phyloP scores from a whole-genome alignment of 2,888 invertebrate species.

The Cremastinae sp. region DNA sequence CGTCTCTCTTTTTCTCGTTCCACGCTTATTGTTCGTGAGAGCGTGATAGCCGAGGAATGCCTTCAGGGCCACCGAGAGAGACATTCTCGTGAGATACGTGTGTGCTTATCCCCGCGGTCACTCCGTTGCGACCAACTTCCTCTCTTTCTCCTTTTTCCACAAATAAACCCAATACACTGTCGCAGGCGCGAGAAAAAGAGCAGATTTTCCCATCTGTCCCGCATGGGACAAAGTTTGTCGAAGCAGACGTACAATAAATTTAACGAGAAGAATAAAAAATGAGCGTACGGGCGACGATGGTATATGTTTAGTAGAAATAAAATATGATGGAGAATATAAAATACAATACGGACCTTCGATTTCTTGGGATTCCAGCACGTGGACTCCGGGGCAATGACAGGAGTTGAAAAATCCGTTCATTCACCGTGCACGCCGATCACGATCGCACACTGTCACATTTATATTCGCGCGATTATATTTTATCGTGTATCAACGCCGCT shows the following conservation, averaged over 20 bases:
- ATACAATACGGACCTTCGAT: conserved; percentile 38
- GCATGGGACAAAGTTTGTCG: too few species aligned
- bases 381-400: conserved; percentile 45
- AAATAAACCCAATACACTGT: neutral
- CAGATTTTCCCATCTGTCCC: too few species aligned
- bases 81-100: conserved; percentile 34
- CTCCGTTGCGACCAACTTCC: conserved; percentile 19
- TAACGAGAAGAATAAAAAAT: too few species aligned
- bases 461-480: neutral
- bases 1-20: conserved; percentile 19
- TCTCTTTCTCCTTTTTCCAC: neutral
- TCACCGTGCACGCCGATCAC: conserved; percentile 40
- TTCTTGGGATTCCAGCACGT: conserved; percentile 44
- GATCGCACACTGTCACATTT: conserved; percentile 26
- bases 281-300: too few species aligned
- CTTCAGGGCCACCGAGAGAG: conserved; percentile 53
- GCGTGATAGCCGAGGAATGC: conserved; percentile 57
- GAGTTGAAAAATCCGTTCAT: conserved; percentile 53
- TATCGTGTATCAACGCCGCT: conserved; percentile 1
- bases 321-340: neutral
- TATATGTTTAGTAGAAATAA: too few species aligned
- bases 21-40: conserved; percentile 57
- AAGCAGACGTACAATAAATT: too few species aligned
- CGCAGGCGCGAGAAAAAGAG: neutral
- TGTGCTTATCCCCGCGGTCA: conserved; percentile 42